Evolutionary conservation across 2,797 vertebrate genomes (phyloP), one percentile per base, ranked within the genome.

Genomic region (Perodicticus potto): DNA sequence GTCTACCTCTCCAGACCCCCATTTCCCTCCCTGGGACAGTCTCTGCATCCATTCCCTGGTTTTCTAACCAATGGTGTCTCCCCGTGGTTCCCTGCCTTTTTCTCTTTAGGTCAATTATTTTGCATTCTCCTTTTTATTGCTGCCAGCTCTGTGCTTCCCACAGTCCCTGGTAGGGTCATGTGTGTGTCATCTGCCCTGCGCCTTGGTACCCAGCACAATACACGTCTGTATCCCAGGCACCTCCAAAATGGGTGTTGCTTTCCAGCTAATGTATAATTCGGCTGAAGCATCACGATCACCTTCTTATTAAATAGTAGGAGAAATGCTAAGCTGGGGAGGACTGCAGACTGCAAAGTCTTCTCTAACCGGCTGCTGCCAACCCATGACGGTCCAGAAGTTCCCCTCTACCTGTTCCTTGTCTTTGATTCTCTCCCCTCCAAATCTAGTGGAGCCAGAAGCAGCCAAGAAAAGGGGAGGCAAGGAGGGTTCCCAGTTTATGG

Each of bases 321-420:
- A 95, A 40, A 95, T 3, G 17, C 90, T 8, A 67, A 29, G 4
- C 83, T 87, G 27, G 96, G 86, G 93, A n/a, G 43, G 86, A 27
- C 72, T 55, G 13, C 57, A 16, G 57, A 55, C 16, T 23, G 32
- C 65, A 17, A n/a, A 67, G 65, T 67, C 65, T 67, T 67, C 7
- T 19, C 7, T 17, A 67, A 67, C 65, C n/a, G 32, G 65, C 32
- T 3, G 65, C 32, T 19, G 29, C 32, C 32, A 67, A 32, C 65
- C 65, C 16, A n/a, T 8, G 32, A n/a, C 32, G 8, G 65, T 67
- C 14, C 65, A 67, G 65, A 67, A 67, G 29, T 17, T 7, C 65
- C 19, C 16, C 32, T 67, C 32, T 67, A 8, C 13, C 65, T 12
- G 32, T 67, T n/a, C 32, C 32, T 67, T 67, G 27, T 16, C 61